Evolutionary conservation across 2,888 invertebrate species (phyloP), one percentile per base, ranked within the genome.

Genomic region (Slavum lentiscoides): DNA sequence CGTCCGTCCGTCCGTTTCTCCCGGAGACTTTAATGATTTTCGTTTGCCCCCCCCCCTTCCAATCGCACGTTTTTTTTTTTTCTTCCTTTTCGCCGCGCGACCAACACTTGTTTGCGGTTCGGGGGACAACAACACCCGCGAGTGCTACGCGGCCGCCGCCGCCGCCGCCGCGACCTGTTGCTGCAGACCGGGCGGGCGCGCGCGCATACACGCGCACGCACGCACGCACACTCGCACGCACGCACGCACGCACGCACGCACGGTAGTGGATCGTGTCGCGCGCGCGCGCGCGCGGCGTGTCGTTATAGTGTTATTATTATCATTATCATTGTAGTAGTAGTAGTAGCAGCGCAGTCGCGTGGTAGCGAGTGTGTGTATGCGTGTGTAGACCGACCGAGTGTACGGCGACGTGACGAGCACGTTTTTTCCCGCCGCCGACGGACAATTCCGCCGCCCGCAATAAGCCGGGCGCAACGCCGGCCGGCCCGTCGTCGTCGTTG

Each of bases 371-470:
- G n/a, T n/a, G n/a, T n/a, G n/a, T n/a, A n/a, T n/a, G n/a, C n/a
- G 17, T 30, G 30, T 4, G 30, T 30, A 30, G 30, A 30, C 30
- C 17, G 62, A 62, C 72, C 6, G 59, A 39, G 39, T 59, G 15
- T 8, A 11, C 59, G 4, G 58, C 58, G 49, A 69, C 69, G 55
- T 37, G 49, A 55, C 74, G 53, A 62, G 37, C 74, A 53, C 74
- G 73, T 62, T 61, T 59, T 73, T 73, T 23, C 68, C 53, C 53
- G 53, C 68, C 68, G 66, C 6, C 43, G 67, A 23, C 53, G 68
- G 68, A 53, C n/a, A n/a, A n/a, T n/a, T 53, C 53, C 53, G 21
- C 53, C 67, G 67, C 53, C 64, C 30, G 53, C 68, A 37, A 21
- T 49, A 62, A 61, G 70, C 72, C 69, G 53, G 62, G 30, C 62